Conservation (phyloP, 2,113 vertebrate species). For the Cebidichthys violaceus region DNA sequence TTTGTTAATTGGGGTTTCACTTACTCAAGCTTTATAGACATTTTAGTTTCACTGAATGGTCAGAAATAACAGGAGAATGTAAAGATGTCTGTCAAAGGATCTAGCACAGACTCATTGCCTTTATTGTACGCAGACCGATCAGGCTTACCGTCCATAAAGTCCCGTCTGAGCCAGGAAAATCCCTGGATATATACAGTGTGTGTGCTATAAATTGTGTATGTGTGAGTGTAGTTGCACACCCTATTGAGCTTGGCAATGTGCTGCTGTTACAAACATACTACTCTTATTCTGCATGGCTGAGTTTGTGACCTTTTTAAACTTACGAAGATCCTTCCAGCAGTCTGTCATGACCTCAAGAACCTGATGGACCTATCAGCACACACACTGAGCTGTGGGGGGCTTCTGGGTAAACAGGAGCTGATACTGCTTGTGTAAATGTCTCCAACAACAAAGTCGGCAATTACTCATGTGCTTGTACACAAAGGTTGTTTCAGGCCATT, state of each 20-base stretch:
- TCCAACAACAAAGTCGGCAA: slow-evolving; percentile 12
- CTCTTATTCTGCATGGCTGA: slow-evolving; percentile 32
- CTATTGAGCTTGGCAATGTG: neutral
- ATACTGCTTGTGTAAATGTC: slow-evolving; percentile 19
- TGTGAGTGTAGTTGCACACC: neutral
- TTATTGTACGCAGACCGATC: neutral
- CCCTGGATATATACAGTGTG: neutral
- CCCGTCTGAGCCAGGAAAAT: neutral
- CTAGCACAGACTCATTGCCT: neutral
- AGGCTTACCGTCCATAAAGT: neutral
- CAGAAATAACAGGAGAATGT: neutral
- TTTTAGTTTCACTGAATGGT: neutral
- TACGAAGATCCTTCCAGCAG: slow-evolving; percentile 39
- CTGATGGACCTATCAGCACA: slow-evolving; percentile 33
- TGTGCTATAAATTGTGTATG: neutral
- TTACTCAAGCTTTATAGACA: neutral
- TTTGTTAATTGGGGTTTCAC: neutral
- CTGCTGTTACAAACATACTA: slow-evolving; percentile 6
- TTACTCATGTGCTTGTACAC: slow-evolving; percentile 25
- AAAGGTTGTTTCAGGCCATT: slow-evolving; percentile 19
- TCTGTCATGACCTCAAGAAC: slow-evolving; percentile 48
- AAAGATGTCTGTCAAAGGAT: neutral
- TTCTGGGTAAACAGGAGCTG: slow-evolving; percentile 44
- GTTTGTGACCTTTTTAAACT: slow-evolving; percentile 67
- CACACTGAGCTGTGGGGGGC: slow-evolving; percentile 16